Percentiles rank a stretch among this genome's conserved stretches.
phyloP scores from a whole-genome alignment of 2,888 invertebrate genomes.

The Protophormia terraenovae region DNA sequence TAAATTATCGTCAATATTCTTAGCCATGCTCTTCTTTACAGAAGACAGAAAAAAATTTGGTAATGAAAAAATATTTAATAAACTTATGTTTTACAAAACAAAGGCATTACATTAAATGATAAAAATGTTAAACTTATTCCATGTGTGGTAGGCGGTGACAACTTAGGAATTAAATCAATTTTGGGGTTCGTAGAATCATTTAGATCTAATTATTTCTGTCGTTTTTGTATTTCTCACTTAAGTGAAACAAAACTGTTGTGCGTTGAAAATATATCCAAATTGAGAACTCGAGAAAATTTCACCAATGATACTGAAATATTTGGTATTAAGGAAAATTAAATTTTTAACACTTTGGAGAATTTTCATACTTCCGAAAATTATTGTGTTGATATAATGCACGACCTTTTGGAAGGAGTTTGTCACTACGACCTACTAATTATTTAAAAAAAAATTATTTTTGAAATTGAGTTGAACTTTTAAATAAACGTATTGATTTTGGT shows the following conservation, averaged over 20 bases:
- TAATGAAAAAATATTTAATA: not conserved
- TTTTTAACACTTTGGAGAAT: not conserved
- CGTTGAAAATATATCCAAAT: no score
- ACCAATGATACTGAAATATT: no score
- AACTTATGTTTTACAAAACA: not conserved
- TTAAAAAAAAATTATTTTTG: not conserved
- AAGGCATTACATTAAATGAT: not conserved
- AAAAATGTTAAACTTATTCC: not conserved
- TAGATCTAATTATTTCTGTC: not conserved
- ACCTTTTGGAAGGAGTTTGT: not conserved
- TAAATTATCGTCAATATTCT: not conserved
- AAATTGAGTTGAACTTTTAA: not conserved
- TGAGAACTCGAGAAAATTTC: no score
- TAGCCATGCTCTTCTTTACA: not conserved
- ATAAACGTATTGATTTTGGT: not conserved
- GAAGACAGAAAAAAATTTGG: not conserved
- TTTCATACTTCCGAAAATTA: not conserved
- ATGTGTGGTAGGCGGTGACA: not conserved
- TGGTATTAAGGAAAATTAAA: no score
- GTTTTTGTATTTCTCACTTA: no score
- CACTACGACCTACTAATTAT: not conserved
- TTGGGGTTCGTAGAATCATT: not conserved
- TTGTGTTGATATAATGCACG: not conserved
- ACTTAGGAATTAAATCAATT: not conserved
- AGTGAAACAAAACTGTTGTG: no score